phyloP scores from a whole-genome alignment of 1,140 invertebrate genomes.

The Augochlora pura region DNA sequence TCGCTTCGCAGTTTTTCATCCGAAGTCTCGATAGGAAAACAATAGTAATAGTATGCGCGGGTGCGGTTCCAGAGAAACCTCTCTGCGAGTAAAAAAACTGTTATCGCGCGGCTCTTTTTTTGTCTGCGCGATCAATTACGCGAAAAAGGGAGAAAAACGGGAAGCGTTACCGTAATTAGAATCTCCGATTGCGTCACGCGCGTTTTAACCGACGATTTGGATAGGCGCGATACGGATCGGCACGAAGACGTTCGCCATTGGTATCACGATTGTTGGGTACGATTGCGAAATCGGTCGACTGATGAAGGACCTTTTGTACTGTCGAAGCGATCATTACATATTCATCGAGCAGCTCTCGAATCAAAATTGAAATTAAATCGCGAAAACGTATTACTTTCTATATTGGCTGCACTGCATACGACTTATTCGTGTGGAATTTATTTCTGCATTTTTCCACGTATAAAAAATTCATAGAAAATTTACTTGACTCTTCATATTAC shows the following conservation, averaged over 20 bases:
- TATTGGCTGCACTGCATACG: no score
- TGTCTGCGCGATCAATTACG: neutral
- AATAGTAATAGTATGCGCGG: slow-evolving; percentile 43
- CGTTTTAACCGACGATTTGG: neutral
- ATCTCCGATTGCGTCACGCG: neutral
- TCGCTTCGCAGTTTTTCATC: slow-evolving; percentile 27
- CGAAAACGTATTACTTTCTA: neutral
- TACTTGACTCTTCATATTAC: no score
- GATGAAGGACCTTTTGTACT: no score
- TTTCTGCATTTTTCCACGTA: no score
- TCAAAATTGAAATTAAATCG: slow-evolving; percentile 14
- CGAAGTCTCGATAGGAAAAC: slow-evolving; percentile 33
- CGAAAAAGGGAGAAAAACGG: neutral
- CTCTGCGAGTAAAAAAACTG: neutral
- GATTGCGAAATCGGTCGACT: neutral
- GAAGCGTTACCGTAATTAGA: neutral
- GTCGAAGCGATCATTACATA: neutral
- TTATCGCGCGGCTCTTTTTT: neutral
- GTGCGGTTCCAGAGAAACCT: neutral
- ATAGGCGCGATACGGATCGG: no score
- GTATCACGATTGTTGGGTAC: neutral
- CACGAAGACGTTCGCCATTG: neutral
- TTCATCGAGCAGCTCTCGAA: neutral
- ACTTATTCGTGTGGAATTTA: no score
- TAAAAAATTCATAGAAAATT: no score